Base-by-base conservation (phyloP, 2,888 invertebrate genomes). In the Brachypalpus laphriformis region DNA sequence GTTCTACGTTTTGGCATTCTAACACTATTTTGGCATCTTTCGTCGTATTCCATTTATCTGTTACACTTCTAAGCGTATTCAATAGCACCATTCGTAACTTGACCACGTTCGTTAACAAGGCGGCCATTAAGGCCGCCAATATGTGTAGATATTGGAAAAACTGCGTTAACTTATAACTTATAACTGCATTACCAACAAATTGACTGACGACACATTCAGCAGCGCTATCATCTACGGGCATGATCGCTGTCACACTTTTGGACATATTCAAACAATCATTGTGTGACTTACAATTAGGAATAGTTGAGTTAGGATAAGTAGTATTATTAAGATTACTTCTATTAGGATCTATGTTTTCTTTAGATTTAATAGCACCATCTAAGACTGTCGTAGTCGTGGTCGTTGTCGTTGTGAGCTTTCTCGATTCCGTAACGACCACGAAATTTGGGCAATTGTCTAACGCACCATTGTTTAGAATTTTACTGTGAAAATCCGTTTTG, bases 361-460 rank as follows among this genome's bases (percentile, higher is more conserved):
- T 75, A 56, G 63, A 49, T 34, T 87, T 83, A 87, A 87, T 89
- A 89, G 89, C 89, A 90, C 88, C 89, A 89, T 89, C 88, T 87
- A 88, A 86, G 87, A 88, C 82, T 87, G 66, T 87, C 66, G 83
- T 80, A 25, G 56, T 49, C 66, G 86, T 80, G 20, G 49, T 42
- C 8, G 34, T 8, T 78, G 83, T 88, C 63, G 83, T 82, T 22
- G 49, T 49, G 16, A 72, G 61, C 37, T 22, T 56, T 16, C 66
- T 42, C 37, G 34, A 6, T 16, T 63, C 28, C 49, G 40, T 31
- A 54, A 68, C 37, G 18, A 37, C 51, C 40, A 72, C 61, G 34
- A 61, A 51, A 16, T 42, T 59, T 82, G 72, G 86, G 82, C 75
- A 87, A 51, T 51, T 65, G 25, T 61, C 49, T 66, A 74, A 42